These are phyloP conservation scores for Chanos chanos DNA, from an alignment of 2,797 vertebrate species.

Conservation along the genomic window DNA sequence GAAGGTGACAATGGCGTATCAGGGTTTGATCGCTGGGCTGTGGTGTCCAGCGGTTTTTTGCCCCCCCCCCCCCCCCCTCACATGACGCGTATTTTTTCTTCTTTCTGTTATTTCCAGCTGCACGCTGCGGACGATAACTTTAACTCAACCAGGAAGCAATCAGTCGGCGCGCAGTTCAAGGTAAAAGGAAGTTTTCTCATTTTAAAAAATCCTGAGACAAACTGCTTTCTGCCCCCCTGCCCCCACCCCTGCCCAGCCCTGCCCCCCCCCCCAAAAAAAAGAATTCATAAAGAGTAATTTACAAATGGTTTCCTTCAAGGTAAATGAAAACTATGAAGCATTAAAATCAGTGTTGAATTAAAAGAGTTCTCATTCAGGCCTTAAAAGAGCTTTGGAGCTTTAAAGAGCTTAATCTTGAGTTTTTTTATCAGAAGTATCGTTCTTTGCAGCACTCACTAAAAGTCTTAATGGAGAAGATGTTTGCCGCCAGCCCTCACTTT, in stretches of 20 bases:
- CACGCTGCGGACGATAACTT: slow-evolving; percentile 60
- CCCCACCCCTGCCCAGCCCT: too few species aligned
- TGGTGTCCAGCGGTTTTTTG: too few species aligned
- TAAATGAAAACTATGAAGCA: too few species aligned
- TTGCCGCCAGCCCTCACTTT: slow-evolving; percentile 68
- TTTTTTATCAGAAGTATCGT: neutral
- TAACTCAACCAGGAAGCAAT: slow-evolving; percentile 70
- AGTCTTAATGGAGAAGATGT: slow-evolving; percentile 75
- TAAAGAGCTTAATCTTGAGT: neutral
- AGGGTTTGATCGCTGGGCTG: too few species aligned
- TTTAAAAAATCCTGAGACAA: too few species aligned
- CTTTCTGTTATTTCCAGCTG: slow-evolving; percentile 26
- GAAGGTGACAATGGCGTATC: too few species aligned
- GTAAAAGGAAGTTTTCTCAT: slow-evolving; percentile 50
- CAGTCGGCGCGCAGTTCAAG: slow-evolving; percentile 70
- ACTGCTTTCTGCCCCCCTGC: too few species aligned
- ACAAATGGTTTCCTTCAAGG: neutral
- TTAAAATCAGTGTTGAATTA: too few species aligned
- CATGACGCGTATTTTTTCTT: too few species aligned
- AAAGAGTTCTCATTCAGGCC: too few species aligned
- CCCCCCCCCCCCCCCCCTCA: too few species aligned
- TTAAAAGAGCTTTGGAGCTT: too few species aligned
- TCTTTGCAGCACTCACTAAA: slow-evolving; percentile 65
- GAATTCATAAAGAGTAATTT: neutral
- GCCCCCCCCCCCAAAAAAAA: neutral